A percentile compares a stretch with the other conserved stretches of the same genome.
Evolutionary conservation across 2,888 invertebrate genomes (phyloP).

Genomic region (Torymus texanus): DNA sequence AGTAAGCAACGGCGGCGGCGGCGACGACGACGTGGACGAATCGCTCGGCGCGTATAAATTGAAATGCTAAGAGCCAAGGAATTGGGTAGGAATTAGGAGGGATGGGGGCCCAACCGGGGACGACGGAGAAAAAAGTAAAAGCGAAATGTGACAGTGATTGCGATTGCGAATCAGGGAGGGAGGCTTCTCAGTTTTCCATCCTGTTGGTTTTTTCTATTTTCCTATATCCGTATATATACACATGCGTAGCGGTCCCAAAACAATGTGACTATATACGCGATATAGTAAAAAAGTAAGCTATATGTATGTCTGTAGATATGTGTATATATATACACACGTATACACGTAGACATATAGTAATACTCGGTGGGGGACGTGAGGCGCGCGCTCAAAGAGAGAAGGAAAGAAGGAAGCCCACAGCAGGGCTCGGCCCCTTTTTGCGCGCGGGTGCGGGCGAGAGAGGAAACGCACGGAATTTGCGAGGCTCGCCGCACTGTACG

Average conservation of each 20-base stretch:
- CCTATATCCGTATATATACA: not conserved
- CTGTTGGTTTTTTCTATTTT: conserved; percentile 13
- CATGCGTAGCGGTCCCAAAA: not conserved
- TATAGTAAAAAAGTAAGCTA: not conserved
- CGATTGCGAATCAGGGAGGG: conserved; percentile 27
- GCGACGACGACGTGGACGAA: conserved; percentile 60
- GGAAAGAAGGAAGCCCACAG: conserved; percentile 34
- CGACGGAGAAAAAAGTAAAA: conserved; percentile 32
- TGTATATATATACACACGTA: not conserved
- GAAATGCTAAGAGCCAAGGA: conserved; percentile 72
- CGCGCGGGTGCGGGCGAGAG: conserved; percentile 25
- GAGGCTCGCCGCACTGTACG: conserved; percentile 51
- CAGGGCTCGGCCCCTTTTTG: conserved; percentile 46
- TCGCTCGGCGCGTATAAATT: conserved; percentile 70
- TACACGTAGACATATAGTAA: not conserved
- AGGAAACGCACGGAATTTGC: conserved; percentile 56
- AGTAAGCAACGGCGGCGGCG: conserved; percentile 3
- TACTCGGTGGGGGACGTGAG: conserved; percentile 4
- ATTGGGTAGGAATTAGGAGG: conserved; percentile 72
- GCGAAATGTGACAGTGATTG: conserved; percentile 63
- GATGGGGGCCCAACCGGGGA: not conserved
- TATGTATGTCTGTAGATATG: not conserved
- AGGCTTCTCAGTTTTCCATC: conserved; percentile 37
- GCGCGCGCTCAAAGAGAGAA: conserved; percentile 2
- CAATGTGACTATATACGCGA: conserved; percentile 15